phyloP scores from a whole-genome alignment of 1,140 invertebrate genomes.

The Solen grandis region DNA sequence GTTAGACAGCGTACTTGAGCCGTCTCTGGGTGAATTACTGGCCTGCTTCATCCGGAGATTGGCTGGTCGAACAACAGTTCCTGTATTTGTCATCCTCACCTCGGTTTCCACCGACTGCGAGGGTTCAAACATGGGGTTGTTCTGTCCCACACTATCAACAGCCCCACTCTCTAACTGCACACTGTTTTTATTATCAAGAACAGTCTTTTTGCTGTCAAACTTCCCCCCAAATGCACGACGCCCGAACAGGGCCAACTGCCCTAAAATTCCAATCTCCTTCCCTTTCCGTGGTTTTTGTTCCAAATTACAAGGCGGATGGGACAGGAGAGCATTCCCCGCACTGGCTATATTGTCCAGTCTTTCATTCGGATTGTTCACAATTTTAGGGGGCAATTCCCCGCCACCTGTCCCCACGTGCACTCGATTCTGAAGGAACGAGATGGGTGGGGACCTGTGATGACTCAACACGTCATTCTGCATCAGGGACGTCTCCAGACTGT shows the following conservation, averaged over 20 bases:
- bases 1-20: neutral
- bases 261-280: slow-evolving; percentile 43
- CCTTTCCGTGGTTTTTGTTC: slow-evolving; percentile 38
- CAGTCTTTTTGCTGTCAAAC: slow-evolving; percentile 26
- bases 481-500: slow-evolving; percentile 78
- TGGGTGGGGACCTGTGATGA: slow-evolving; percentile 82
- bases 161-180: slow-evolving; percentile 64
- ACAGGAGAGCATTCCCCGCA: neutral
- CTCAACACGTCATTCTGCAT: slow-evolving; percentile 82
- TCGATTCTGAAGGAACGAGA: slow-evolving; percentile 89
- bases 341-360: slow-evolving; percentile 6
- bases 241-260: slow-evolving; percentile 46
- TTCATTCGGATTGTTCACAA: slow-evolving; percentile 47
- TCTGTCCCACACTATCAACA: slow-evolving; percentile 43
- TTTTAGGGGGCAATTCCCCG: slow-evolving; percentile 36
- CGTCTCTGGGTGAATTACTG: slow-evolving; percentile 10
- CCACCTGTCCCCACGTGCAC: slow-evolving; percentile 82
- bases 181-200: slow-evolving; percentile 47
- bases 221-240: slow-evolving; percentile 42
- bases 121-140: slow-evolving; percentile 56
- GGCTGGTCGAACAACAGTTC: slow-evolving; percentile 31
- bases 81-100: slow-evolving; percentile 48
- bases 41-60: slow-evolving; percentile 10
- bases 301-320: too few relatives aligned
- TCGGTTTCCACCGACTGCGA: slow-evolving; percentile 50